phyloP scores from a whole-genome alignment of 1,140 invertebrate species.

The Microvelia longipes region DNA sequence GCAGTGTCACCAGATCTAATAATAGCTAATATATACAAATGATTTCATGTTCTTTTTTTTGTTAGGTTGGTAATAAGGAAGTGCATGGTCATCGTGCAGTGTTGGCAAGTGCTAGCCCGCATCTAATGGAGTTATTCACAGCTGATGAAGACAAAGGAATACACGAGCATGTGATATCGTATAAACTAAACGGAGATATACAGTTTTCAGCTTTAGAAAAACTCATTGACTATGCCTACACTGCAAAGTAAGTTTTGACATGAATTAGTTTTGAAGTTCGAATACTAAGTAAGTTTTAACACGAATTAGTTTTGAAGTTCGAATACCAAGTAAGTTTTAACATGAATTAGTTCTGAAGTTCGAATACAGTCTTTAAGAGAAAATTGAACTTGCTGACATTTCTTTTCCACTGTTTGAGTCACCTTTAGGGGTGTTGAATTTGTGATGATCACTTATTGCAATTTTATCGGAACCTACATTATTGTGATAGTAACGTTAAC shows the following conservation, averaged over 20 bases:
- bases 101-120: slow-evolving; percentile 55
- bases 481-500: too few species aligned
- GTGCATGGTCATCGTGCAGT: slow-evolving; percentile 60
- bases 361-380: too few species aligned
- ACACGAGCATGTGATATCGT: slow-evolving; percentile 36
- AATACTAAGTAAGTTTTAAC: not conserved
- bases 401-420: too few species aligned
- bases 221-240: slow-evolving; percentile 68
- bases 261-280: not conserved
- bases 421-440: too few species aligned
- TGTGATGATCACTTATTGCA: too few species aligned
- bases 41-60: not conserved
- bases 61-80: slow-evolving; percentile 48
- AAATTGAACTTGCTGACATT: too few species aligned
- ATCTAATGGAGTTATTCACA: slow-evolving; percentile 60
- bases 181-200: slow-evolving; percentile 50
- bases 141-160: slow-evolving; percentile 34
- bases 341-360: too few species aligned
- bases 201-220: slow-evolving; percentile 50
- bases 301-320: not conserved
- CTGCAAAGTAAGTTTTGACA: slow-evolving; percentile 40
- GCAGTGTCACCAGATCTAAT: too few species aligned
- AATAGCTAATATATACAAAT: not conserved
- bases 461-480: too few species aligned
- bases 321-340: not conserved